A percentile compares a stretch with the other conserved stretches of the same genome.
These are phyloP conservation scores for Aptenodytes forsteri DNA, from an alignment of 2,113 vertebrate species.

Conservation along the genomic window DNA sequence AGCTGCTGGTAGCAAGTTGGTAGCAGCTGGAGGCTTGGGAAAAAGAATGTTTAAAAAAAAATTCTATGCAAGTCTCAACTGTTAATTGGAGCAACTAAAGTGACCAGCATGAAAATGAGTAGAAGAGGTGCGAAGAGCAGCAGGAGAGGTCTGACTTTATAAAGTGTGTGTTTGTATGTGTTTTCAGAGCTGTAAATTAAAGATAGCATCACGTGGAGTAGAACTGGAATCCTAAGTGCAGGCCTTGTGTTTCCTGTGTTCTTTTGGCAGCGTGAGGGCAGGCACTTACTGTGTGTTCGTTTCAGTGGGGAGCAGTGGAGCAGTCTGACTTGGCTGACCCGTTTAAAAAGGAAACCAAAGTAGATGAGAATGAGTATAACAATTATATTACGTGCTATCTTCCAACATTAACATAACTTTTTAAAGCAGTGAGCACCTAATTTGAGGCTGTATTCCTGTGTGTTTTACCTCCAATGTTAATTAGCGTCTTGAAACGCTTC, in stretches of 20 bases:
- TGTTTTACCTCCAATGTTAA: not conserved
- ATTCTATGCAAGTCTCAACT: not conserved
- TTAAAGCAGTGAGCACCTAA: not conserved
- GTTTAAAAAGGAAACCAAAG: not conserved
- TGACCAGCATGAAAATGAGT: not conserved
- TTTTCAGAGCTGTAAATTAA: constrained; percentile 41
- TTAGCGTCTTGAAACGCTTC: not conserved
- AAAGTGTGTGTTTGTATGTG: not conserved
- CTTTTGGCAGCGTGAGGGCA: not conserved
- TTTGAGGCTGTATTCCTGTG: not conserved
- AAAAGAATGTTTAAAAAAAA: constrained; percentile 13
- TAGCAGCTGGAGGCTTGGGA: constrained; percentile 11
- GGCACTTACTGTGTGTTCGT: not conserved
- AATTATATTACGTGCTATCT: not conserved
- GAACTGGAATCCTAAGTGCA: not conserved
- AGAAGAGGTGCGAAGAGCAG: not conserved
- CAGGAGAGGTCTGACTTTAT: not conserved
- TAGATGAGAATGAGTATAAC: not conserved
- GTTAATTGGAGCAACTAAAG: not conserved
- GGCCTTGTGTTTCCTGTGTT: not conserved
- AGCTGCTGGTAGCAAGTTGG: not conserved
- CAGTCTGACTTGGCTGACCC: not conserved
- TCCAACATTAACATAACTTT: not conserved
- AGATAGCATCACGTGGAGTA: not conserved
- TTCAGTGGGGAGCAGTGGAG: not conserved